Base-by-base conservation (phyloP, 2,797 vertebrate species). In the Monodelphis domestica region DNA sequence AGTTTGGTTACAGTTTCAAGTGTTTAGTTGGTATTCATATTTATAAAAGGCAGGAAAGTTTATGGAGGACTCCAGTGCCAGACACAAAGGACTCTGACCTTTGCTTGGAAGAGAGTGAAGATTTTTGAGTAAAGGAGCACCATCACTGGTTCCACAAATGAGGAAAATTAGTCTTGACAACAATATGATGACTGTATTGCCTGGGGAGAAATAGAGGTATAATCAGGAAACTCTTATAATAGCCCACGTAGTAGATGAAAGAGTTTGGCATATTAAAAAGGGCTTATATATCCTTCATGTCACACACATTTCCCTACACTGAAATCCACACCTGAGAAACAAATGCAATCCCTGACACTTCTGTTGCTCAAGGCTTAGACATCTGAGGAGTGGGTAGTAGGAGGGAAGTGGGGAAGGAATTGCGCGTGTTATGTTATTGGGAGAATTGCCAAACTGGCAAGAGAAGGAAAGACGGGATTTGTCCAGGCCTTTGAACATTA, bases 381-480 rank as follows among this genome's bases (percentile, higher is more conserved):
- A 50, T 50, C 24, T 2, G 28, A 12, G 30, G 63, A 57, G 38
- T 57, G 54, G 53, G n/a, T 10, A 53, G 33, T 91, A 78, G 63
- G 30, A 29, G 92, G 89, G 91, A 94, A 45, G 57, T 94, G 15
- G 87, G 87, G 78, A 94, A 91, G 30, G 92, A 95, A 53, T 90
- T 90, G 54, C 87, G 50, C 53, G 38, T 28, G 51, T 10, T 92
- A 84, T 45, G 29, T 87, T 94, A 70, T 59, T 78, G 95, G 93
- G 78, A 94, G 54, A 95, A 97, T 96, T 97, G 96, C 93, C 88
- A 70, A 95, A 50, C 89, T 97, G 97, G 95, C 97, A 96, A 51
- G 89, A 95, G 55, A 54, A 94, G 90, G 93, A 94, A 97, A 97
- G 97, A 97, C 97, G 96, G 96, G 95, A 97, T 97, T 97, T 97